Evolutionary conservation across 2,888 invertebrate species (phyloP), one percentile per base, ranked within the genome.

Genomic region (Tillus elongatus): DNA sequence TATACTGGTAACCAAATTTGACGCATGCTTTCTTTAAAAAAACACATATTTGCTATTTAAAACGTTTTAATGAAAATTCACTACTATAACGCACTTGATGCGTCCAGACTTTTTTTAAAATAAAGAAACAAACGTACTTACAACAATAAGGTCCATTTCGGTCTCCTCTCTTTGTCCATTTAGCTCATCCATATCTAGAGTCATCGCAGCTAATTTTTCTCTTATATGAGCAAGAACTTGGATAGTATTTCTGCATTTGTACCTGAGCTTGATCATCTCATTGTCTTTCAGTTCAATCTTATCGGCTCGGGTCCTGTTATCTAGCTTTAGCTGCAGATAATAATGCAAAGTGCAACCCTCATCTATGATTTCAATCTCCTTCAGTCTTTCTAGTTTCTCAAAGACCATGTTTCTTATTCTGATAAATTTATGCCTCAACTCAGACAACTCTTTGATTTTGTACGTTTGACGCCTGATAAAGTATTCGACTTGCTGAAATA

Each of bases 261-360:
- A 58, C 19, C 68, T 53, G 34, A 71, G 49, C 42, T 63, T 64
- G 32, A 60, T 49, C 39, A 72, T 43, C 46, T 71, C 70, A 53
- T 67, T 68, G 45, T 70, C 70, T 43, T 69, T 53, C 45, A 71
- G 70, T 48, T 72, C 71, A 37, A 71, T 66, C 54, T 70, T 71
- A 45, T 71, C 71, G 39, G 64, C 58, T 45, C 66, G 12, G 8
- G 64, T 67, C 47, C 68, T 68, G 49, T 71, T 70, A 50, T 71
- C 70, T 43, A 69, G 67, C 52, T 69, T 68, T 39, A 72, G 52
- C 50, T 71, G 71, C 53, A 71, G 70, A 56, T 68, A 72, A 51
- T 72, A 70, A 37, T 70, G 67, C 38, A 71, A 49, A 39, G 68
- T 67, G 26, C 68, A 57, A 35, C 66, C 66, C 24, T 66, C 69